A percentile compares a stretch with the other conserved stretches of the same genome.
These are phyloP conservation scores for Nesidiocoris tenuis DNA, from an alignment of 2,888 invertebrate genomes.

Conservation along the genomic window DNA sequence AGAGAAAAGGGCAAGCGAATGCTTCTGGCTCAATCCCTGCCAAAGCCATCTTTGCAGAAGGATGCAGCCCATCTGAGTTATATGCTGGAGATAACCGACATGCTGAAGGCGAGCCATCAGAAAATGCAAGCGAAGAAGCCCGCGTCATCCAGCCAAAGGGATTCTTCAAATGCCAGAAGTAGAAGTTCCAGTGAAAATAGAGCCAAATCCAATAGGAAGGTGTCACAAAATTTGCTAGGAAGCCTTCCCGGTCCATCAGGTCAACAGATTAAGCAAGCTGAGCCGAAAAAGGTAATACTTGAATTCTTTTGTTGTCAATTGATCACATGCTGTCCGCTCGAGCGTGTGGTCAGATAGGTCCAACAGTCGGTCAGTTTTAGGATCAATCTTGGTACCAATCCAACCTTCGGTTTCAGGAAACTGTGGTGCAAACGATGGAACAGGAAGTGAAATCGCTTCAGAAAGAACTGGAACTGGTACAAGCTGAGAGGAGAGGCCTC, in stretches of 20 bases:
- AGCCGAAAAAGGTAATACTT: too few species aligned
- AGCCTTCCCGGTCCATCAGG: not conserved
- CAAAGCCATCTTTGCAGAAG: not conserved
- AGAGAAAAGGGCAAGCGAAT: not conserved
- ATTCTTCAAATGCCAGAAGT: not conserved
- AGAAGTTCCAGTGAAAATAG: not conserved
- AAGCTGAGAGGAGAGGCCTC: slow-evolving; percentile 58
- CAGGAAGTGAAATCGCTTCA: slow-evolving; percentile 62
- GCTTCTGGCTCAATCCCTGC: not conserved
- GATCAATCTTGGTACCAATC: too few species aligned
- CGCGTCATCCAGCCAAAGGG: not conserved
- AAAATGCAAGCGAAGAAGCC: not conserved
- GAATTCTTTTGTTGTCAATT: too few species aligned
- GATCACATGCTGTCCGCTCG: too few species aligned
- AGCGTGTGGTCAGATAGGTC: too few species aligned
- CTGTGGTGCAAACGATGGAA: slow-evolving; percentile 63
- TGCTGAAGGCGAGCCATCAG: not conserved
- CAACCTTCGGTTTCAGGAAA: slow-evolving; percentile 58
- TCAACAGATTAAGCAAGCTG: too few species aligned
- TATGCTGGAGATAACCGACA: not conserved
- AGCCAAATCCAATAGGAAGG: not conserved
- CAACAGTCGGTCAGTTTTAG: too few species aligned
- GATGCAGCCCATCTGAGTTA: not conserved
- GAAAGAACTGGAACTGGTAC: slow-evolving; percentile 58
- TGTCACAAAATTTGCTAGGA: not conserved